Base-by-base conservation (phyloP, 2,113 vertebrate species). In the Ancistrus triradiatus region DNA sequence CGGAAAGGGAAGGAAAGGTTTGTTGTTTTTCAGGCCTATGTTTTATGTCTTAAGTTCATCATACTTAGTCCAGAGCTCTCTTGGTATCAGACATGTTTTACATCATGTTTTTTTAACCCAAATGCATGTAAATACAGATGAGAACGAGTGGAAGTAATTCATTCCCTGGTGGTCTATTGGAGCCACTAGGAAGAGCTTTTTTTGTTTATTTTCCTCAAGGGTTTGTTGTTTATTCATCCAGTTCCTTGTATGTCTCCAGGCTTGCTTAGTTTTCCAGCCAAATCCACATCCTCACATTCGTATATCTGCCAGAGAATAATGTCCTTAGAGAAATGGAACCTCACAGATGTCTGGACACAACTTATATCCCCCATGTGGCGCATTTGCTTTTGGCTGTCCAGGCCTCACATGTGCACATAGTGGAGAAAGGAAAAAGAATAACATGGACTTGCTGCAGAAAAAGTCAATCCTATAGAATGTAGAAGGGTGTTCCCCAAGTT, bases 261-360 rank as follows among this genome's bases (percentile, higher is more conserved):
- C 15, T 38, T 37, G 33, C n/a, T 27, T 28, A 48, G 15, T 67
- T 11, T 44, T 51, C 42, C 19, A 35, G 38, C 17, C 33, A 66
- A 65, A 55, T 53, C 44, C 42, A 55, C 56, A 62, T 59, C 60
- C 44, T 59, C n/a, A 15, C 28, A 25, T 46, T 2, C 13, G 28
- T 40, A 5, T 59, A 46, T 59, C 46, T 33, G n/a, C 37, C 44
- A 49, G 49, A 66, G 37, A 67, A 72, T 51, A 35, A 43, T 51
- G 59, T 38, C 60, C 50, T 55, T 42, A 19, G 17, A 22, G 64
- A 31, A 42, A 73, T 14, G 14, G 28, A 42, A n/a, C 18, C 28
- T 53, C 52, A 42, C 65, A 73, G 64, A 73, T 73, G 70, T 68
- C 17, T 68, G 65, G 22, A 44, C 31, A 52, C 47, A 59, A 50